phyloP scores from a whole-genome alignment of 1,140 invertebrate genomes.

The Saccostrea glomerata region DNA sequence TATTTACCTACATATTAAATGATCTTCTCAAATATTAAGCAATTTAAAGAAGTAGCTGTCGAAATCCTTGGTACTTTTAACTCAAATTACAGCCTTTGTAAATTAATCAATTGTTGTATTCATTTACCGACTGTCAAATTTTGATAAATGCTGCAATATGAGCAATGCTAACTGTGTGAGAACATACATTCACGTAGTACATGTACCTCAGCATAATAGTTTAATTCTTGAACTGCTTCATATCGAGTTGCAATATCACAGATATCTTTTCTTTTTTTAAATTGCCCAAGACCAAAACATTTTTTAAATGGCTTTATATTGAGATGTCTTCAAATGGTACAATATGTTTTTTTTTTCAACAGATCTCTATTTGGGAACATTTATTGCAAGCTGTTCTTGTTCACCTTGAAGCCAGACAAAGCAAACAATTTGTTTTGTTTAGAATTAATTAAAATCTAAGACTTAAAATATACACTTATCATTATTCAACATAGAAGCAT shows the following conservation, averaged over 20 bases:
- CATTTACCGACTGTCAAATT: neutral
- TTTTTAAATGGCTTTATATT: too few species aligned
- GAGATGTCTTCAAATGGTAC: too few species aligned
- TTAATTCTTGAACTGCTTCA: neutral
- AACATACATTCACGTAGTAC: neutral
- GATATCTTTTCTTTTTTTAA: neutral
- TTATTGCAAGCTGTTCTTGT: too few species aligned
- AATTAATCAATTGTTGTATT: neutral
- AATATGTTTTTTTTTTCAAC: too few species aligned
- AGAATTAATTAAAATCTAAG: too few species aligned
- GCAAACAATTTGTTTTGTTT: too few species aligned
- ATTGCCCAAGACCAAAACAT: neutral
- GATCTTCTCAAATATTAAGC: neutral
- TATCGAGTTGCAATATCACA: neutral
- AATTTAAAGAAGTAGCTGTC: neutral
- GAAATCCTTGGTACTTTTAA: neutral
- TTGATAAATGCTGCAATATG: neutral
- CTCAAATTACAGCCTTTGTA: neutral
- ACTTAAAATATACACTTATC: too few species aligned
- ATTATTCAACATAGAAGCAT: too few species aligned
- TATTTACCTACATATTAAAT: neutral
- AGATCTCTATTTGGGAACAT: too few species aligned
- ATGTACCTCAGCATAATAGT: neutral
- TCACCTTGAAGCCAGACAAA: too few species aligned
- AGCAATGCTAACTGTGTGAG: conserved; percentile 2